phyloP scores from a whole-genome alignment of 2,797 vertebrate genomes.

The Xenentodon cancila region DNA sequence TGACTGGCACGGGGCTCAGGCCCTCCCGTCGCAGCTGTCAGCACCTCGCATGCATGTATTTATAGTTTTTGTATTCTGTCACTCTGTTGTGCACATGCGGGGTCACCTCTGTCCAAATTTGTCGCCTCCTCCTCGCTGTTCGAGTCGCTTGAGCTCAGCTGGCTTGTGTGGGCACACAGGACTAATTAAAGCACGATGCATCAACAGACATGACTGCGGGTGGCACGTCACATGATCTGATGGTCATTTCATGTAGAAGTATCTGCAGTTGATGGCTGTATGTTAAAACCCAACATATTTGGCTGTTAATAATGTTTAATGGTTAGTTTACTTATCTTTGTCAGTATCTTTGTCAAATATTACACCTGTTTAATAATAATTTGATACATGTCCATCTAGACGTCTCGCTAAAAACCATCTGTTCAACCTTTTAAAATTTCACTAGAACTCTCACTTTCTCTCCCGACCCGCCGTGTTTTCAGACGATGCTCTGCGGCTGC shows the following conservation, averaged over 20 bases:
- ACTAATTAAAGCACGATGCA: not conserved
- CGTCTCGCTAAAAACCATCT: not conserved
- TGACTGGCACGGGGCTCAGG: conserved; percentile 18
- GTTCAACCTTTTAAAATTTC: too few relatives aligned
- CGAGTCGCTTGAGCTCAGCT: not conserved
- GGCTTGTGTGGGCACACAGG: not conserved
- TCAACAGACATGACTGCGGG: conserved; percentile 25
- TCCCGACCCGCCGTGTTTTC: conserved; percentile 12
- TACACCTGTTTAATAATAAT: too few relatives aligned
- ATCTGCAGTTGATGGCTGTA: too few relatives aligned
- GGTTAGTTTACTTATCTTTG: too few relatives aligned
- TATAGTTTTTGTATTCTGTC: conserved; percentile 48
- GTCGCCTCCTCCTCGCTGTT: conserved; percentile 16
- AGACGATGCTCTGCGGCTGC: conserved; percentile 89
- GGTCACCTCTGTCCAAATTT: conserved; percentile 63
- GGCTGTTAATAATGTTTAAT: too few relatives aligned
- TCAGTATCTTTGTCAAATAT: too few relatives aligned
- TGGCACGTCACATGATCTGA: too few relatives aligned
- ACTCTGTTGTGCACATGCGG: conserved; percentile 13
- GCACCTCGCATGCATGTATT: conserved; percentile 44
- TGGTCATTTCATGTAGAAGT: too few relatives aligned
- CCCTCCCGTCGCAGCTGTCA: conserved; percentile 55
- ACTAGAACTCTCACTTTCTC: not conserved
- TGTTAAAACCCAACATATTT: too few relatives aligned
- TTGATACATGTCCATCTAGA: too few relatives aligned